Conservation (phyloP, 2,888 invertebrate genomes). For the Polyploca ridens region DNA sequence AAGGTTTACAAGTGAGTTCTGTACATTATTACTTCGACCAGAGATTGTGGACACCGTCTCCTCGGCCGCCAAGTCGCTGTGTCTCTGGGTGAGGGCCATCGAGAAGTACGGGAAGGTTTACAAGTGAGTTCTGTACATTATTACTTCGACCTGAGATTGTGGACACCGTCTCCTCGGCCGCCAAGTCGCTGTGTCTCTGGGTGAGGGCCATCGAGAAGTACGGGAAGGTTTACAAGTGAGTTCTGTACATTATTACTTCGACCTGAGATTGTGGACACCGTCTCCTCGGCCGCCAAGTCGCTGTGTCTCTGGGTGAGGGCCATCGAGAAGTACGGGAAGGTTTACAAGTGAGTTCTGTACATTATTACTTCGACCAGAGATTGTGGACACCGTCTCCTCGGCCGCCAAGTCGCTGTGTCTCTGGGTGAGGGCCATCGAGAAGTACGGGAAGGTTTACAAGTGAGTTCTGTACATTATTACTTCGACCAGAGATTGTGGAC, state of each 20-base stretch:
- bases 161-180: slow-evolving; percentile 92
- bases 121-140: slow-evolving; percentile 82
- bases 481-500: too few relatives aligned
- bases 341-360: slow-evolving; percentile 87
- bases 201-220: slow-evolving; percentile 96
- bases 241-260: slow-evolving; percentile 84
- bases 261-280: slow-evolving; percentile 94
- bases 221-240: slow-evolving; percentile 93
- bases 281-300: slow-evolving; percentile 94
- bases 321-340: slow-evolving; percentile 95
- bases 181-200: slow-evolving; percentile 95
- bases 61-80: slow-evolving; percentile 93
- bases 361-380: too few relatives aligned
- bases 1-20: slow-evolving; percentile 90
- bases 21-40: slow-evolving; percentile 89
- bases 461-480: too few relatives aligned
- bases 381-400: too few relatives aligned
- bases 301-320: slow-evolving; percentile 96
- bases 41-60: slow-evolving; percentile 94
- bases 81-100: slow-evolving; percentile 96
- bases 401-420: too few relatives aligned
- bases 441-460: too few relatives aligned
- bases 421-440: too few relatives aligned
- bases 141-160: slow-evolving; percentile 96
- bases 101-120: slow-evolving; percentile 96